Percentiles rank a stretch among this genome's conserved stretches.
Conservation (phyloP, 35 echinoderm and acorn worm genomes). For the Acanthaster planci region DNA sequence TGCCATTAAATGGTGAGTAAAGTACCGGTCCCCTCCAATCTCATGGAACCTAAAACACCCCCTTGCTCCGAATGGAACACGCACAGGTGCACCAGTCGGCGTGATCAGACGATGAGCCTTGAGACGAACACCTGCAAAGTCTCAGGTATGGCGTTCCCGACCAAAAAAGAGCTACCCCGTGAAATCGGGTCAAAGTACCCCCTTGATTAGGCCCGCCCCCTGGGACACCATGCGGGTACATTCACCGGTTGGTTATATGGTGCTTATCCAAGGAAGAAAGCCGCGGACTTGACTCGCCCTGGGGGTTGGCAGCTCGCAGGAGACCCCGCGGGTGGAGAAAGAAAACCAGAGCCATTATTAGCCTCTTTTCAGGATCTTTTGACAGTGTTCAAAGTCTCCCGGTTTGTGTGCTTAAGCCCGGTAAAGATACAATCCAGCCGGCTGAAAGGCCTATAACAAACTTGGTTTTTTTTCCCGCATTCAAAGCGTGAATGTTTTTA, state of each 20-base stretch:
- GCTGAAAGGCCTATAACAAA: conserved; percentile 11
- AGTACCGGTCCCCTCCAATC: too few species aligned
- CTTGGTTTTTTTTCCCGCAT: neutral
- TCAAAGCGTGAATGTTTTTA: neutral
- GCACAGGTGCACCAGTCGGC: neutral
- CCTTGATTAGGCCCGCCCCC: neutral
- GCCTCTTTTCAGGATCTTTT: neutral
- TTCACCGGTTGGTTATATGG: too few species aligned
- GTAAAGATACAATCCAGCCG: neutral
- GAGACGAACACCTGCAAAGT: conserved; percentile 24
- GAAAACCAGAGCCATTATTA: conserved; percentile 6
- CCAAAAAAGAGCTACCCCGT: neutral
- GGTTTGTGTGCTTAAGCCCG: conserved; percentile 17
- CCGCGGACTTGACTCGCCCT: too few species aligned
- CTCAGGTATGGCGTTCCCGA: neutral
- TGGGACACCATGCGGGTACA: too few species aligned
- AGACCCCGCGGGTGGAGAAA: neutral
- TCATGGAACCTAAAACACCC: neutral
- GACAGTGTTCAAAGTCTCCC: neutral
- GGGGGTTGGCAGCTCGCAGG: too few species aligned
- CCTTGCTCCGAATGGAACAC: neutral
- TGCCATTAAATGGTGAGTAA: too few species aligned
- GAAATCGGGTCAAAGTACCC: conserved; percentile 1
- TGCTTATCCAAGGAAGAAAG: too few species aligned
- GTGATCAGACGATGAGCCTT: conserved; percentile 4